Conservation (phyloP, 2,113 vertebrate genomes). For the Microcebus tavaratra region DNA sequence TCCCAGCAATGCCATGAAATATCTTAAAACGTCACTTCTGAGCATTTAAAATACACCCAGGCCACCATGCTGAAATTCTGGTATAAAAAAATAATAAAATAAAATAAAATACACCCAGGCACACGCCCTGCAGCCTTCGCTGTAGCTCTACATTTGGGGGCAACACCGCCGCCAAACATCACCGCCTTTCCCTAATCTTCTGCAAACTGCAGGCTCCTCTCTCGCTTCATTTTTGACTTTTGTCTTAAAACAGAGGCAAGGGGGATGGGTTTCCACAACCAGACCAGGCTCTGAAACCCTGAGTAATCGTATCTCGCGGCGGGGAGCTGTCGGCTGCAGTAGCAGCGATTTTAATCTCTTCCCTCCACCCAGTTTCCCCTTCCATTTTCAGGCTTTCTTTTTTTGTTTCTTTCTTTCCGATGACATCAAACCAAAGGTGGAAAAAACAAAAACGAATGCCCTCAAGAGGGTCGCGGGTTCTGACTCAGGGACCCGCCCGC, state of each 20-base stretch:
- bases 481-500: neutral
- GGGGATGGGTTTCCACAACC: neutral
- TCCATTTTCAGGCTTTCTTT: neutral
- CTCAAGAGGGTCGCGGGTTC: neutral
- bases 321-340: neutral
- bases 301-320: constrained; percentile 52
- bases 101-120: neutral
- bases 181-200: neutral
- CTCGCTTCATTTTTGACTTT: constrained; percentile 12
- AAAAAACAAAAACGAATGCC: neutral
- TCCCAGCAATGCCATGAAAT: constrained; percentile 49
- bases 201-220: neutral
- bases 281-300: constrained; percentile 22
- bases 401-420: neutral
- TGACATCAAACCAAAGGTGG: constrained; percentile 43
- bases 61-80: neutral
- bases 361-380: constrained; percentile 46
- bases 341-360: constrained; percentile 40
- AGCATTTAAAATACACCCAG: neutral
- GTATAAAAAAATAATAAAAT: too few relatives aligned
- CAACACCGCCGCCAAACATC: neutral
- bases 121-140: constrained; percentile 59
- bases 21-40: constrained; percentile 38
- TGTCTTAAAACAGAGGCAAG: constrained; percentile 17
- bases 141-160: neutral